A percentile compares a stretch with the other conserved stretches of the same genome.
Conservation (phyloP, 2,797 vertebrate species). For the Arnoldichthys spilopterus region DNA sequence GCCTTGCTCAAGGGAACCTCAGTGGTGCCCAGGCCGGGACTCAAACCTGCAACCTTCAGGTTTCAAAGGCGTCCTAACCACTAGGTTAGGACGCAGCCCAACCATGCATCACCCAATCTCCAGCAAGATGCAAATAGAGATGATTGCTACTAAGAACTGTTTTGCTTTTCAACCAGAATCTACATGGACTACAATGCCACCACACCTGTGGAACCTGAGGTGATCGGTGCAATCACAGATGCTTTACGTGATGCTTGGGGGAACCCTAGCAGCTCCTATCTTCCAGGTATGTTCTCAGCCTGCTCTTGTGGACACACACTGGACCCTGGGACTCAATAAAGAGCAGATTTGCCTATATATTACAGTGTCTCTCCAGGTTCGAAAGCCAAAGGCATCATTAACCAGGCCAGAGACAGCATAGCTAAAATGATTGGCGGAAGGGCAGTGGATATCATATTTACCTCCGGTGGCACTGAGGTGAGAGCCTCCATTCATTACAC, state of each 20-base stretch:
- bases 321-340: background rate
- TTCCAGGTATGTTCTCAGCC: constrained; percentile 77
- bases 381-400: constrained; percentile 85
- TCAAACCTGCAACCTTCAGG: too few species aligned
- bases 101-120: too few species aligned
- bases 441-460: constrained; percentile 89
- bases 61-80: too few species aligned
- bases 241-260: constrained; percentile 91
- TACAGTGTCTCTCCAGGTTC: constrained; percentile 69
- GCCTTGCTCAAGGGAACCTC: too few species aligned
- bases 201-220: constrained; percentile 86
- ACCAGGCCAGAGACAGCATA: constrained; percentile 81
- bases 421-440: constrained; percentile 87
- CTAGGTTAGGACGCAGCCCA: too few species aligned
- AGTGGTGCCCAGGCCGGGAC: too few species aligned
- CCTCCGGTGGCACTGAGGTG: constrained; percentile 96
- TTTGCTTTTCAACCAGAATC: constrained; percentile 66
- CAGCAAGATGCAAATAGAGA: too few species aligned
- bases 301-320: background rate
- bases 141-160: background rate
- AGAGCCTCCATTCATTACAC: constrained; percentile 6
- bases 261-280: constrained; percentile 92
- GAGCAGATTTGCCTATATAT: background rate
- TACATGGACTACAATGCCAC: constrained; percentile 97
- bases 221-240: constrained; percentile 76